Conservation (phyloP, 2,797 vertebrate genomes). For the Staurois parvus region DNA sequence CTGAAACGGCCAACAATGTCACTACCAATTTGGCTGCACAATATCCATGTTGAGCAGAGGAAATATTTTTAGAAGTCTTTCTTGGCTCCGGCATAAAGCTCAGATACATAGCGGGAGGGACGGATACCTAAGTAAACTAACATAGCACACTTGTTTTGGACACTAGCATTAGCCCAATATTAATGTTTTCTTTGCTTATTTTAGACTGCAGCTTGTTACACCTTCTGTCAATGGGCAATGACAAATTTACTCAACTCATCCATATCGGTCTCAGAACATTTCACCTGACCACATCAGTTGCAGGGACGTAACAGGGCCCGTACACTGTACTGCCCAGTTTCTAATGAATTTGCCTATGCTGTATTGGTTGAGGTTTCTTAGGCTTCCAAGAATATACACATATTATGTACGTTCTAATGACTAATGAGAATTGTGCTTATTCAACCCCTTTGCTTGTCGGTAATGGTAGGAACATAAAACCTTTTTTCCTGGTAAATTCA, state of each 20-base stretch:
- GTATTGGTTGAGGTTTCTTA: slow-evolving; percentile 42
- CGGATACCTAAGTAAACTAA: slow-evolving; percentile 35
- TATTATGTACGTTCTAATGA: slow-evolving; percentile 23
- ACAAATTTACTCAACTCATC: slow-evolving; percentile 52
- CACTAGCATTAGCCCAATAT: slow-evolving; percentile 51
- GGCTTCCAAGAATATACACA: slow-evolving; percentile 27
- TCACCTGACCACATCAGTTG: slow-evolving; percentile 45
- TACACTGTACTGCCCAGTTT: background rate
- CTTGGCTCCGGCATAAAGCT: slow-evolving; percentile 51
- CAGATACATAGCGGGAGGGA: slow-evolving; percentile 34
- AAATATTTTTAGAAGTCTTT: slow-evolving; percentile 55
- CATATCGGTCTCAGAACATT: slow-evolving; percentile 42
- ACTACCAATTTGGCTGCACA: slow-evolving; percentile 57
- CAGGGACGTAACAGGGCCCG: background rate
- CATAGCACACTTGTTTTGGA: slow-evolving; percentile 55
- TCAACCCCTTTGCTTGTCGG: background rate
- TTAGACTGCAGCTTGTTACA: slow-evolving; percentile 46
- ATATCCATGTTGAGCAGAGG: slow-evolving; percentile 48
- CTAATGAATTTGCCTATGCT: slow-evolving; percentile 35
- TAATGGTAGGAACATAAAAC: slow-evolving; percentile 8
- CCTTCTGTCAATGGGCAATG: slow-evolving; percentile 55
- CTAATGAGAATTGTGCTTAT: slow-evolving; percentile 49
- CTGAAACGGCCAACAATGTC: slow-evolving; percentile 51
- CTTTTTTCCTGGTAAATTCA: slow-evolving; percentile 22
- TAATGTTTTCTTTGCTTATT: slow-evolving; percentile 54